phyloP scores from a whole-genome alignment of 2,888 invertebrate genomes.

The Plebejus melissa region DNA sequence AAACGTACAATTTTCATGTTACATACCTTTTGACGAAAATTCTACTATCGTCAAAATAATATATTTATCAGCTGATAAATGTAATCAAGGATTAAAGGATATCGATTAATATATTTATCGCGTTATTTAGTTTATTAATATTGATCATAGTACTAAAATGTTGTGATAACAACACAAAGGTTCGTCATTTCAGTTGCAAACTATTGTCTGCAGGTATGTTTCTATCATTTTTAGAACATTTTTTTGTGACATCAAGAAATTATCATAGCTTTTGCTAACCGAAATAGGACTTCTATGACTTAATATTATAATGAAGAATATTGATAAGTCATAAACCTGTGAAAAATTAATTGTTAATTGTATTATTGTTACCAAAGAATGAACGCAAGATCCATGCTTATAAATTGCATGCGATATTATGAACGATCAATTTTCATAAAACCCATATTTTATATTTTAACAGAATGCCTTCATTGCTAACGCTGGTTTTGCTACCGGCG shows the following conservation, averaged over 20 bases:
- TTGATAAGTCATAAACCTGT: neutral
- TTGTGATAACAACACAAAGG: neutral
- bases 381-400: neutral
- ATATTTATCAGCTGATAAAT: slow-evolving; percentile 22
- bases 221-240: neutral
- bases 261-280: neutral
- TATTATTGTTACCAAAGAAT: too few species aligned
- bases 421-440: neutral
- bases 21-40: neutral
- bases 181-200: slow-evolving; percentile 17
- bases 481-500: slow-evolving; percentile 47
- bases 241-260: neutral
- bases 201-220: slow-evolving; percentile 9
- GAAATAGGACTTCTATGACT: neutral
- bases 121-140: slow-evolving; percentile 27
- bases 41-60: neutral
- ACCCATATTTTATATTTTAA: neutral
- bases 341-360: neutral
- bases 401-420: neutral
- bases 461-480: slow-evolving; percentile 45
- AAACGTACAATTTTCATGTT: neutral
- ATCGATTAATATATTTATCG: slow-evolving; percentile 25
- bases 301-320: neutral
- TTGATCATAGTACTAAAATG: slow-evolving; percentile 15
- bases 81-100: slow-evolving; percentile 30